A percentile compares a stretch with the other conserved stretches of the same genome.
Conservation (phyloP, 2,888 invertebrate species). For the Idaea biselata region DNA sequence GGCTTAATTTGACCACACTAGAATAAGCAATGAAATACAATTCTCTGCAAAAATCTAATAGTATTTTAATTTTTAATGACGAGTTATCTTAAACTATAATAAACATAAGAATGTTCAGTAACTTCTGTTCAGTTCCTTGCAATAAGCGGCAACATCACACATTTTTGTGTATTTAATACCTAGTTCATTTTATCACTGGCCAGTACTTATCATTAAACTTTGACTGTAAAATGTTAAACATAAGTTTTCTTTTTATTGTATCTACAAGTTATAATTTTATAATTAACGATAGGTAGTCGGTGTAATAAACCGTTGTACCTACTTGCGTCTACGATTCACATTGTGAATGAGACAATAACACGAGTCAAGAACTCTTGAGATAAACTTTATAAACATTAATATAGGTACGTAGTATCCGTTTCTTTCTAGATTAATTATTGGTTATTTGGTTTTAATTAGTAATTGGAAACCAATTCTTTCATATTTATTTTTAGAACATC, state of each 20-base stretch:
- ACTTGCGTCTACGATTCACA: background rate
- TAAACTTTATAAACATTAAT: constrained; percentile 8
- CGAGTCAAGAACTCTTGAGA: constrained; percentile 15
- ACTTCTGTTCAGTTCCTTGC: background rate
- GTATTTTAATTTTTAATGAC: too few relatives aligned
- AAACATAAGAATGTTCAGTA: background rate
- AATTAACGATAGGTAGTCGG: background rate
- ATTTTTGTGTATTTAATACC: background rate
- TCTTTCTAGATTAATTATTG: too few relatives aligned
- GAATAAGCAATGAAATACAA: too few relatives aligned
- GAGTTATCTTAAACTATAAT: background rate
- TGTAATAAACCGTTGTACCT: background rate
- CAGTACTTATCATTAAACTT: constrained; percentile 3
- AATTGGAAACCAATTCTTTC: too few relatives aligned
- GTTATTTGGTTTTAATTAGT: too few relatives aligned
- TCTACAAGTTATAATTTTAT: background rate
- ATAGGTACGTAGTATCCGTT: background rate
- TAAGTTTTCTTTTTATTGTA: constrained; percentile 3
- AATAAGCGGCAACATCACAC: background rate
- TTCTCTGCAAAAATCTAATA: too few relatives aligned
- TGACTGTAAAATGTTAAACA: background rate
- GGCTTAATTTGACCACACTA: too few relatives aligned
- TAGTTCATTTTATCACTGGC: background rate
- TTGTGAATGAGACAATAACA: constrained; percentile 1
- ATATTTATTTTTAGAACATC: too few relatives aligned